phyloP scores from a whole-genome alignment of 2,888 invertebrate genomes.

The Apodemia hepburni region DNA sequence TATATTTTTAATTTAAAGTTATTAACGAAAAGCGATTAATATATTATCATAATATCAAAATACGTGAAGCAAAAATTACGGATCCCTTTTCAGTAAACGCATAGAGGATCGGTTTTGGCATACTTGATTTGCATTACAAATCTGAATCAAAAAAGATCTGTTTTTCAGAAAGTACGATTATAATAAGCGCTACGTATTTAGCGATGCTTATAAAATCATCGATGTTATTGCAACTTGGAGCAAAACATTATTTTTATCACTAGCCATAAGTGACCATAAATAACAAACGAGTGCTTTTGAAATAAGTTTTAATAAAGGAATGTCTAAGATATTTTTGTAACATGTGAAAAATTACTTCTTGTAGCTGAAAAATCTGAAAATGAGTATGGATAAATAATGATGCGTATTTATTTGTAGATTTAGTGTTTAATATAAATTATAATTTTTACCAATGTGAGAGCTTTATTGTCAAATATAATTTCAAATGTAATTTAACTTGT shows the following conservation, averaged over 20 bases:
- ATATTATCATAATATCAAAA: too few relatives aligned
- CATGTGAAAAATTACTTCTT: constrained; percentile 8
- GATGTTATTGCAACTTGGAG: not conserved
- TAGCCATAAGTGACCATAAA: constrained; percentile 12
- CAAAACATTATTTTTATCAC: not conserved
- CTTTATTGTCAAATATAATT: constrained; percentile 37
- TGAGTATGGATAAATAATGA: constrained; percentile 13
- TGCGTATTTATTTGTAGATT: constrained; percentile 19
- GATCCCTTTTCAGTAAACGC: too few relatives aligned
- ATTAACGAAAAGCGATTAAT: too few relatives aligned
- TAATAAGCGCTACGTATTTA: too few relatives aligned
- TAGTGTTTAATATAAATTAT: constrained; percentile 15
- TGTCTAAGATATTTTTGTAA: constrained; percentile 23
- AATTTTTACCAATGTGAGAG: constrained; percentile 34
- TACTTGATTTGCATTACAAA: too few relatives aligned
- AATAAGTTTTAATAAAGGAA: constrained; percentile 21
- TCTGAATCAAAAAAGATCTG: too few relatives aligned
- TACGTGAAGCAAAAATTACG: too few relatives aligned
- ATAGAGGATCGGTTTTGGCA: too few relatives aligned
- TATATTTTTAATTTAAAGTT: too few relatives aligned
- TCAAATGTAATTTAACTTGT: not conserved
- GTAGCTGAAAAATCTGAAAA: constrained; percentile 10
- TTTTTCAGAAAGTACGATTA: too few relatives aligned
- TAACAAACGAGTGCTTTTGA: constrained; percentile 20
- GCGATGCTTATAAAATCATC: not conserved